Conservation (phyloP, 1,140 invertebrate genomes). For the Thaumetopoea pityocampa region DNA sequence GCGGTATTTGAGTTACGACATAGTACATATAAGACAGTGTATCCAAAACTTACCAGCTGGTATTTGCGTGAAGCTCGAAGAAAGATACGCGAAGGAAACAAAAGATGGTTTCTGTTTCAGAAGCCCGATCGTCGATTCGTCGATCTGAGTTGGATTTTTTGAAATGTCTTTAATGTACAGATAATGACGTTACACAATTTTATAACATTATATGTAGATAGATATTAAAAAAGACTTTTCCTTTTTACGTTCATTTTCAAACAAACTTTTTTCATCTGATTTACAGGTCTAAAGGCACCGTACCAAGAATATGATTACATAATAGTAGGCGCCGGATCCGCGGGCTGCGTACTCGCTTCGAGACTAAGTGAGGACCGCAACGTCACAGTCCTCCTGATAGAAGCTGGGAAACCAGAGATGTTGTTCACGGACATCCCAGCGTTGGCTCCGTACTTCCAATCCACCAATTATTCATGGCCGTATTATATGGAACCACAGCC, state of each 20-base stretch:
- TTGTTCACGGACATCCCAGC: constrained; percentile 81
- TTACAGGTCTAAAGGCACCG: constrained; percentile 43
- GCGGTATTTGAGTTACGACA: too few species aligned
- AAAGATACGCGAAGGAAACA: too few species aligned
- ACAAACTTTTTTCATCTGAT: neutral
- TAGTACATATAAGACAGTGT: too few species aligned
- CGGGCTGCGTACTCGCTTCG: constrained; percentile 76
- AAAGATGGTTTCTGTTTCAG: too few species aligned
- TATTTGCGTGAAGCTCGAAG: too few species aligned
- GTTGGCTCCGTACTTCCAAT: constrained; percentile 78
- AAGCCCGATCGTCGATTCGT: too few species aligned
- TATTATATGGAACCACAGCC: constrained; percentile 81
- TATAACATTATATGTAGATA: neutral
- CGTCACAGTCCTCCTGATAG: constrained; percentile 80
- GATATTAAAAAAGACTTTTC: neutral
- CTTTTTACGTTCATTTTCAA: too few species aligned
- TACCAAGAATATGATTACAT: constrained; percentile 86
- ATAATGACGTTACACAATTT: neutral
- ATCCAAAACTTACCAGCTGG: too few species aligned
- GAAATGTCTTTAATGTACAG: too few species aligned
- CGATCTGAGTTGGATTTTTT: too few species aligned
- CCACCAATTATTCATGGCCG: constrained; percentile 82
- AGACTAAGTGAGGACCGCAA: constrained; percentile 78
- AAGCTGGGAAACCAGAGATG: constrained; percentile 81
- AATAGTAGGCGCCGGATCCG: constrained; percentile 87